These are phyloP conservation scores for Festucalex cinctus DNA, from an alignment of 2,113 vertebrate species.

Conservation along the genomic window DNA sequence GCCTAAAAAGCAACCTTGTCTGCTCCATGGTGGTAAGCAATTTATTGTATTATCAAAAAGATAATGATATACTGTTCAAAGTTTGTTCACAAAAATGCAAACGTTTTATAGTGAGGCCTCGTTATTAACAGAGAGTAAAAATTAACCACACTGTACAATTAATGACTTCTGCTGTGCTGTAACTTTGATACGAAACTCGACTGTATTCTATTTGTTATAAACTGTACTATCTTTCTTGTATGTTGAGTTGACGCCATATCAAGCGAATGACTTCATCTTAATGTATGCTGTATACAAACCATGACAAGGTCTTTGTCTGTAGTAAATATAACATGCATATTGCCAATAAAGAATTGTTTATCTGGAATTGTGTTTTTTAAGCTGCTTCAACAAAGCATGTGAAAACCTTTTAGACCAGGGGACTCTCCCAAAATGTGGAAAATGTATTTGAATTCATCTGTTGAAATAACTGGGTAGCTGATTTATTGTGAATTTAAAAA, in stretches of 20 bases:
- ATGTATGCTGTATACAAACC: conserved; percentile 14
- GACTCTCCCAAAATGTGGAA: no score
- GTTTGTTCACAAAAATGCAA: background rate
- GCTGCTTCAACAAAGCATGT: background rate
- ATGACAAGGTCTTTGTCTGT: background rate
- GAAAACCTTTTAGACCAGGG: background rate
- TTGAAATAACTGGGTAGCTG: background rate
- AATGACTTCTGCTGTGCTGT: conserved; percentile 13
- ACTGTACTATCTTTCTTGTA: background rate
- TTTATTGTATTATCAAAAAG: no score
- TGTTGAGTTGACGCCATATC: conserved; percentile 13
- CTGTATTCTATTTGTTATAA: background rate
- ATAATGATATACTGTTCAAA: background rate
- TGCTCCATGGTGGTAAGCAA: no score
- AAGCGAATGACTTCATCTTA: conserved; percentile 9
- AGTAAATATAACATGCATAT: conserved; percentile 5
- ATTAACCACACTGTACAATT: conserved; percentile 8
- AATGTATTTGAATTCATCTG: background rate
- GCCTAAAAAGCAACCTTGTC: no score
- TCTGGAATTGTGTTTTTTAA: background rate
- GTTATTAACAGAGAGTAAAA: no score
- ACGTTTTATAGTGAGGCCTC: no score
- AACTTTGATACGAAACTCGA: background rate
- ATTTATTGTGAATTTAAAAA: background rate
- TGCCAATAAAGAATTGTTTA: conserved; percentile 42